These are phyloP conservation scores for Antedon bifida DNA, from an alignment of 35 echinoderm and acorn worm genomes.

Conservation along the genomic window DNA sequence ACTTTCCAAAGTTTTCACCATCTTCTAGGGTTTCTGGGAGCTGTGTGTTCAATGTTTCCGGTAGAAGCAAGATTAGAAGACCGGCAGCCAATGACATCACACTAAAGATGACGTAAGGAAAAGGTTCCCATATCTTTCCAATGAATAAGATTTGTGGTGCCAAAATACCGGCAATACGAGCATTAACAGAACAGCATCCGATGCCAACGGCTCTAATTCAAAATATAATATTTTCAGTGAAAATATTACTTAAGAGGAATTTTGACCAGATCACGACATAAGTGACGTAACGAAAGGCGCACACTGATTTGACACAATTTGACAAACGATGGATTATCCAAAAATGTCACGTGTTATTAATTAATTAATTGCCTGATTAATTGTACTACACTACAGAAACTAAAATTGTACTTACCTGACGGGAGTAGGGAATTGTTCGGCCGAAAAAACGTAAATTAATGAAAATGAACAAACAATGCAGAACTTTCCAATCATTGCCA, in stretches of 20 bases:
- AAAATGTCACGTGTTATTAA: too few relatives aligned
- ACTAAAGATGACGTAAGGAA: neutral
- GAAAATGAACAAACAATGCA: neutral
- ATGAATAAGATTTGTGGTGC: neutral
- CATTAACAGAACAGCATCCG: neutral
- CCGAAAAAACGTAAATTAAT: neutral
- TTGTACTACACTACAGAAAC: too few relatives aligned
- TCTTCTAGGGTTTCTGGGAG: slow-evolving; percentile 4
- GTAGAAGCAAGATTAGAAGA: neutral
- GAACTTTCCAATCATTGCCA: slow-evolving; percentile 1
- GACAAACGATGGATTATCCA: too few relatives aligned
- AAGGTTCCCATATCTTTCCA: neutral
- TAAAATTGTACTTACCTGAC: slow-evolving; percentile 7
- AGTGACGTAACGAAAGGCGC: too few relatives aligned
- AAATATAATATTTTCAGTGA: neutral
- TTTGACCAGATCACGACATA: too few relatives aligned
- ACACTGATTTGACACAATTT: too few relatives aligned
- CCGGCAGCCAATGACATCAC: neutral
- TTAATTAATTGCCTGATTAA: too few relatives aligned
- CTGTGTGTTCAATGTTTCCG: neutral
- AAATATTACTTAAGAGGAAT: too few relatives aligned
- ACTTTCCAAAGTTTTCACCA: slow-evolving; percentile 7
- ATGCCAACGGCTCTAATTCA: neutral
- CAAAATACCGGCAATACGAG: neutral
- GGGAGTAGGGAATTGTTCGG: neutral